Evolutionary conservation across 2,888 invertebrate species (phyloP).

Genomic region (Chirona hameri): DNA sequence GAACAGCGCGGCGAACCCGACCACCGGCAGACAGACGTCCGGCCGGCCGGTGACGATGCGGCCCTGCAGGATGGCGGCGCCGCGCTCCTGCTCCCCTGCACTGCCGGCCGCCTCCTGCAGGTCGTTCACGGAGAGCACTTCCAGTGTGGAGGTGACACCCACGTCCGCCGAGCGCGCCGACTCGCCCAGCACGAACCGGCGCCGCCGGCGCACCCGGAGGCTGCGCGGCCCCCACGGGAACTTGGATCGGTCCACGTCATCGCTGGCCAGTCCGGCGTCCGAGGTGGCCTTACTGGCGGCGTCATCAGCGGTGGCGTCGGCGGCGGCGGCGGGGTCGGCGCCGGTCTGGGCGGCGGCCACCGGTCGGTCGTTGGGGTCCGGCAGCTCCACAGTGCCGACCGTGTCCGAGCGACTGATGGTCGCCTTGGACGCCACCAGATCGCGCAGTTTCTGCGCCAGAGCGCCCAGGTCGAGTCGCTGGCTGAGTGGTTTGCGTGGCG

Average conservation of each 20-base stretch:
- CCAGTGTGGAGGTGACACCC: slow-evolving; percentile 83
- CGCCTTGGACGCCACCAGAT: neutral
- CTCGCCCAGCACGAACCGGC: slow-evolving; percentile 48
- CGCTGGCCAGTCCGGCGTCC: slow-evolving; percentile 13
- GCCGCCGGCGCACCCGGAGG: slow-evolving; percentile 42
- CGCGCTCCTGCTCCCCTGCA: slow-evolving; percentile 82
- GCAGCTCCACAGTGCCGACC: neutral
- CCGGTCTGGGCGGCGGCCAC: neutral
- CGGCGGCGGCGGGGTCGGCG: slow-evolving; percentile 6
- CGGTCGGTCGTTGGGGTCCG: neutral
- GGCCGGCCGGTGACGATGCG: slow-evolving; percentile 80
- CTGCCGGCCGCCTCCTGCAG: slow-evolving; percentile 77
- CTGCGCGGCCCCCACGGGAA: slow-evolving; percentile 77
- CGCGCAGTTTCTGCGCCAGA: neutral
- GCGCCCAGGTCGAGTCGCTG: neutral
- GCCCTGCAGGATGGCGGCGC: slow-evolving; percentile 47
- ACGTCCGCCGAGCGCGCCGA: slow-evolving; percentile 46
- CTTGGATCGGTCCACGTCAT: slow-evolving; percentile 51
- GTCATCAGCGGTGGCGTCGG: slow-evolving; percentile 25
- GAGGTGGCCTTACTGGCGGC: slow-evolving; percentile 30
- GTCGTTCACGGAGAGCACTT: slow-evolving; percentile 87
- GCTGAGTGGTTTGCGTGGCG: neutral
- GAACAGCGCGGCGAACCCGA: slow-evolving; percentile 82
- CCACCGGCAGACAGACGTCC: slow-evolving; percentile 87
- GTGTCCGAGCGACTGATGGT: neutral